These are phyloP conservation scores for Lymantria monacha DNA, from an alignment of 2,888 invertebrate species.

Conservation along the genomic window DNA sequence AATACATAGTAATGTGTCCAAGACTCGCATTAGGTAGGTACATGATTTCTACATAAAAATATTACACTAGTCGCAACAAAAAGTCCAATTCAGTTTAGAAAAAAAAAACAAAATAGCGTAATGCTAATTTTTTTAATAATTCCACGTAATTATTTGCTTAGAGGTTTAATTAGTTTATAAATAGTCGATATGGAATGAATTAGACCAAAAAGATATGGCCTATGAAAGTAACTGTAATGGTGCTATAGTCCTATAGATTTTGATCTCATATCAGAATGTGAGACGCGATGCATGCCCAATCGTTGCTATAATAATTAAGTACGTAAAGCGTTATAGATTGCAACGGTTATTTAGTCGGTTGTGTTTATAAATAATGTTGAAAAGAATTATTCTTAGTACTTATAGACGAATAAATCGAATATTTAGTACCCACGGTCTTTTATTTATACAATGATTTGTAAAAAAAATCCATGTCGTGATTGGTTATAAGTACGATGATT, in stretches of 20 bases:
- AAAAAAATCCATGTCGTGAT: too few species aligned
- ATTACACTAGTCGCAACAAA: conserved; percentile 26
- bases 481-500: too few species aligned
- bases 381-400: conserved; percentile 73
- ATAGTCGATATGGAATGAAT: conserved; percentile 41
- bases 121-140: conserved; percentile 15
- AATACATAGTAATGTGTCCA: too few species aligned
- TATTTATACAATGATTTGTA: conserved; percentile 14
- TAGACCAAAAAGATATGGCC: conserved; percentile 79
- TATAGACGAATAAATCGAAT: conserved; percentile 73
- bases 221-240: conserved; percentile 78
- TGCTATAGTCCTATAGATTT: conserved; percentile 77
- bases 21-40: too few species aligned
- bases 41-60: too few species aligned
- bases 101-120: conserved; percentile 16
- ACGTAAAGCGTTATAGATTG: conserved; percentile 47
- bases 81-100: conserved; percentile 19
- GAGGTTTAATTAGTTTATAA: conserved; percentile 23
- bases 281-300: conserved; percentile 53
- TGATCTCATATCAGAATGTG: conserved; percentile 78
- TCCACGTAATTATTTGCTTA: conserved; percentile 27
- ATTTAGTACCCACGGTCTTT: conserved; percentile 50
- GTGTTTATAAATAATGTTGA: conserved; percentile 71
- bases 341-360: conserved; percentile 67
- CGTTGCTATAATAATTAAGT: conserved; percentile 43